These are phyloP conservation scores for Crematogaster levior DNA, from an alignment of 2,888 invertebrate genomes.

Conservation along the genomic window DNA sequence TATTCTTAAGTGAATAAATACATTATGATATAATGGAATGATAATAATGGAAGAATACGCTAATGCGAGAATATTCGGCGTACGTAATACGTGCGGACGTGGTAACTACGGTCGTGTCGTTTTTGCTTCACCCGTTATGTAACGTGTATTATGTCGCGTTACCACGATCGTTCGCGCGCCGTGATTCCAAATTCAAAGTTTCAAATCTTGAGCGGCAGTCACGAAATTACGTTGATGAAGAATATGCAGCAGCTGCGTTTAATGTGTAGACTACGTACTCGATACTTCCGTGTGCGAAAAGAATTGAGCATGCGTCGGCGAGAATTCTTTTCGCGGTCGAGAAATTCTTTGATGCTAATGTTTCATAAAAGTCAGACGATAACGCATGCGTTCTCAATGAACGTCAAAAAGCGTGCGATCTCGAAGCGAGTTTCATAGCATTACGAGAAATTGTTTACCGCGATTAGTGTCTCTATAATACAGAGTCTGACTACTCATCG, in stretches of 20 bases:
- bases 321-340: slow-evolving; percentile 15
- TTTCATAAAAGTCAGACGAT: slow-evolving; percentile 13
- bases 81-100: slow-evolving; percentile 45
- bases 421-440: background rate
- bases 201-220: slow-evolving; percentile 8
- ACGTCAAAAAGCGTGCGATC: background rate
- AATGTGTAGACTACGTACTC: background rate
- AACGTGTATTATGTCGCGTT: slow-evolving; percentile 14
- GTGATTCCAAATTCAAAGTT: slow-evolving; percentile 30
- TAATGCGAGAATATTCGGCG: slow-evolving; percentile 50
- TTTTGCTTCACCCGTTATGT: slow-evolving; percentile 29
- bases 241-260: slow-evolving; percentile 54
- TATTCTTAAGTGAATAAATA: slow-evolving; percentile 39
- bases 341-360: background rate
- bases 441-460: slow-evolving; percentile 5
- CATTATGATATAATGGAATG: too few species aligned
- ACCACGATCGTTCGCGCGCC: background rate
- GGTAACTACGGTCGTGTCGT: slow-evolving; percentile 35
- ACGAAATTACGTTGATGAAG: slow-evolving; percentile 48
- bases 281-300: slow-evolving; percentile 47
- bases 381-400: slow-evolving; percentile 17
- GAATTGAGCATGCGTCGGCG: background rate
- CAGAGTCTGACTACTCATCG: too few species aligned
- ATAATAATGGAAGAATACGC: slow-evolving; percentile 17
- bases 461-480: background rate